Percentiles rank a stretch among this genome's conserved stretches.
phyloP scores from a whole-genome alignment of 2,113 vertebrate genomes.

The Chitala chitala region DNA sequence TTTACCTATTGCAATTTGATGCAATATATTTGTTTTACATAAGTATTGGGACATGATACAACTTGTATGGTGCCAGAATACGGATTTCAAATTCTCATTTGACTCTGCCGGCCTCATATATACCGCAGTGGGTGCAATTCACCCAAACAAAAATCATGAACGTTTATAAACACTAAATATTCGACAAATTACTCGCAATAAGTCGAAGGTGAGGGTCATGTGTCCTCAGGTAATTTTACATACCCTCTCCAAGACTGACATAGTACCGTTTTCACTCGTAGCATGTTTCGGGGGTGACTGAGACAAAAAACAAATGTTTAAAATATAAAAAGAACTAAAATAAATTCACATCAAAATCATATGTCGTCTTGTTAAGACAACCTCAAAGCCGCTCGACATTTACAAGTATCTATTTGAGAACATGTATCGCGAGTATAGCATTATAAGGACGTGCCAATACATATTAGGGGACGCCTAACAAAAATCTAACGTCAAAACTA shows the following conservation, averaged over 20 bases:
- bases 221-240: slow-evolving; percentile 27
- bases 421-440: slow-evolving; percentile 9
- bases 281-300: slow-evolving; percentile 33
- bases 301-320: neutral
- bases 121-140: no score
- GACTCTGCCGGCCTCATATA: no score
- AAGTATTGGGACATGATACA: no score
- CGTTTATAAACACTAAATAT: neutral
- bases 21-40: no score
- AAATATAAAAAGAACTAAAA: neutral
- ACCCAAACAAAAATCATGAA: no score
- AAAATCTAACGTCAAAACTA: neutral
- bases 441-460: slow-evolving; percentile 19
- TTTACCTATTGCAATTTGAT: no score
- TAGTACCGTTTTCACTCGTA: slow-evolving; percentile 43
- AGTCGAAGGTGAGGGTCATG: neutral
- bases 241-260: slow-evolving; percentile 55
- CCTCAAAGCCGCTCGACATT: neutral
- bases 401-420: neutral
- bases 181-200: neutral
- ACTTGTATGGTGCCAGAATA: no score
- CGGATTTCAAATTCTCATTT: no score
- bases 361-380: slow-evolving; percentile 10
- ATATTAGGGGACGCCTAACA: neutral
- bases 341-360: neutral